phyloP scores from a whole-genome alignment of 2,113 vertebrate species.

The Catharus fuscescens region DNA sequence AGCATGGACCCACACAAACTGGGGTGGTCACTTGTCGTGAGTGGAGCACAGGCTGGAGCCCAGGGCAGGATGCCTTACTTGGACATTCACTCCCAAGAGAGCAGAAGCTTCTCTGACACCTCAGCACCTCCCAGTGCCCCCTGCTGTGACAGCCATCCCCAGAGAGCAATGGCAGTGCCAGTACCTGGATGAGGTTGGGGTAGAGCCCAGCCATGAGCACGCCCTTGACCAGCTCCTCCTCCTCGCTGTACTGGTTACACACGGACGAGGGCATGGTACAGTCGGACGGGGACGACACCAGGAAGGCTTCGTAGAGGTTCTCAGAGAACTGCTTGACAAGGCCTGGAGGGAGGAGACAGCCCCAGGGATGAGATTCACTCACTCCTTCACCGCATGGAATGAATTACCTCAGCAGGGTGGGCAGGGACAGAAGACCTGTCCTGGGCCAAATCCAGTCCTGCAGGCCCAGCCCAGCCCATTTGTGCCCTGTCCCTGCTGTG shows the following conservation, averaged over 20 bases:
- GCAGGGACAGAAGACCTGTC: neutral
- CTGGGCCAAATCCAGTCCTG: neutral
- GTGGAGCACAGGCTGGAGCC: too few species aligned
- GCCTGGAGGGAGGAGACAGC: slow-evolving; percentile 70
- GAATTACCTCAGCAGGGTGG: rapidly evolving
- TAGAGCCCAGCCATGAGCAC: slow-evolving; percentile 93
- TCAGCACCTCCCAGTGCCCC: rapidly evolving
- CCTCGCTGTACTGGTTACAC: slow-evolving; percentile 87
- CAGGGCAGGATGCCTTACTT: too few species aligned
- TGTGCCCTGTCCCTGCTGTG: rapidly evolving
- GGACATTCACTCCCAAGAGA: neutral
- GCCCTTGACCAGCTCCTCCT: slow-evolving; percentile 91
- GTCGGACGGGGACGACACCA: slow-evolving; percentile 78
- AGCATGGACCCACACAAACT: rapidly evolving
- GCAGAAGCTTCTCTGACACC: neutral
- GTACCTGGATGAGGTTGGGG: slow-evolving; percentile 96
- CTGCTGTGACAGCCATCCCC: neutral
- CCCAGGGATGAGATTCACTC: neutral
- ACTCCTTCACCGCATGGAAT: rapidly evolving
- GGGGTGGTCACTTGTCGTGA: rapidly evolving
- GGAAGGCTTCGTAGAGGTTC: slow-evolving; percentile 85
- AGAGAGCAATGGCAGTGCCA: rapidly evolving
- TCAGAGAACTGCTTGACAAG: slow-evolving; percentile 94
- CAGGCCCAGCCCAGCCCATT: rapidly evolving
- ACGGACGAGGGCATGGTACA: slow-evolving; percentile 78